These are phyloP conservation scores for Emydura subglobosa DNA, from an alignment of 2,113 vertebrate genomes.

Conservation along the genomic window DNA sequence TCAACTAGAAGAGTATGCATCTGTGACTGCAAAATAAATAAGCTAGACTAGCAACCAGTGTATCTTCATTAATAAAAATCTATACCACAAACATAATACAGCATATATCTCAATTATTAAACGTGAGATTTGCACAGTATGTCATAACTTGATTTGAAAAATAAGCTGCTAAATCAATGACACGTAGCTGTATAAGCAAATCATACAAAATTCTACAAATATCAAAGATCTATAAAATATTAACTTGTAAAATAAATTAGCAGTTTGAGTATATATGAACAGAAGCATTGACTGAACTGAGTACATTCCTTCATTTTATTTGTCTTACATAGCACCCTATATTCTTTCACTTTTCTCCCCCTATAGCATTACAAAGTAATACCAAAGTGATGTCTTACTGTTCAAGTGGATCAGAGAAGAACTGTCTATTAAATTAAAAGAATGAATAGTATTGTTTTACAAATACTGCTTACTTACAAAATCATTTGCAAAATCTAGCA, in stretches of 20 bases:
- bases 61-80: constrained; percentile 77
- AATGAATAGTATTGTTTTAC: neutral
- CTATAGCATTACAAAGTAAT: neutral
- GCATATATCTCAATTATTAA: constrained; percentile 66
- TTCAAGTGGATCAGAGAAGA: neutral
- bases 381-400: neutral
- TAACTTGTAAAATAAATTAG: constrained; percentile 57
- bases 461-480: neutral
- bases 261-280: constrained; percentile 55
- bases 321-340: neutral
- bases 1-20: constrained; percentile 20
- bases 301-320: neutral
- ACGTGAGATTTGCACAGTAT: constrained; percentile 68
- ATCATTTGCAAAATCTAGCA: neutral
- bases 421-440: neutral
- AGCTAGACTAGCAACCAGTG: constrained; percentile 56
- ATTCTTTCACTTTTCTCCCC: neutral
- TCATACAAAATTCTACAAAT: constrained; percentile 54
- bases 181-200: constrained; percentile 56
- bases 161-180: constrained; percentile 37
- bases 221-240: constrained; percentile 46
- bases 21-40: constrained; percentile 68
- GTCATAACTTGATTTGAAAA: constrained; percentile 61
- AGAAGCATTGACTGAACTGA: constrained; percentile 37
- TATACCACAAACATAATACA: constrained; percentile 63